Percentiles rank a stretch among this genome's conserved stretches.
phyloP scores from a whole-genome alignment of 2,888 invertebrate genomes.

The Ommatoiulus sabulosus region DNA sequence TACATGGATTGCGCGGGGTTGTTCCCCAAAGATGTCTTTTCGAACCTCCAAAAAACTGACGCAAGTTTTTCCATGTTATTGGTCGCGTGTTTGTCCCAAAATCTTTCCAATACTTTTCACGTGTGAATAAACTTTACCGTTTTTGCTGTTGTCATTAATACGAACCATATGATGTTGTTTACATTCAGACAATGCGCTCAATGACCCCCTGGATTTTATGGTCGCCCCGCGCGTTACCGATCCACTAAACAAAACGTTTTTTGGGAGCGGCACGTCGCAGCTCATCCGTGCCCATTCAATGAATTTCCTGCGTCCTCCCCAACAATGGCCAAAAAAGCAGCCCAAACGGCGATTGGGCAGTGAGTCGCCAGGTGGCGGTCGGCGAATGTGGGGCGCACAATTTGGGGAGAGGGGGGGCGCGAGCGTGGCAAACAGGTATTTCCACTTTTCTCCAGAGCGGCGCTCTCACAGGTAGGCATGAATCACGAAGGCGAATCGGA shows the following conservation, averaged over 20 bases:
- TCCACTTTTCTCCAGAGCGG: not conserved
- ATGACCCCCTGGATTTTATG: not conserved
- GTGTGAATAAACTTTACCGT: too few species aligned
- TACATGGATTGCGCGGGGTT: too few species aligned
- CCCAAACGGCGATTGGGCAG: not conserved
- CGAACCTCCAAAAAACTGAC: too few species aligned
- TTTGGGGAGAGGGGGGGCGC: not conserved
- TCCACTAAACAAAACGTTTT: not conserved
- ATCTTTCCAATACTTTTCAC: too few species aligned
- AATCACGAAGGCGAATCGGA: not conserved
- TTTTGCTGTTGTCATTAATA: too few species aligned
- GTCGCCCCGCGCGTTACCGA: not conserved
- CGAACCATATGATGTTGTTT: too few species aligned
- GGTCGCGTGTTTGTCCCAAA: too few species aligned
- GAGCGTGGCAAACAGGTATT: not conserved
- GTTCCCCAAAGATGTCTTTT: too few species aligned
- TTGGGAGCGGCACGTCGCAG: not conserved
- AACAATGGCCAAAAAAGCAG: not conserved
- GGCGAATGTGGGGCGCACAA: not conserved
- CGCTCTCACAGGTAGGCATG: not conserved
- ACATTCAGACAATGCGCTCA: not conserved
- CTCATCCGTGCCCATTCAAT: not conserved
- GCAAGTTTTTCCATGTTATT: too few species aligned
- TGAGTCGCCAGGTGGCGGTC: constrained; percentile 3
- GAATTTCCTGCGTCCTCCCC: not conserved